Percentiles rank a stretch among this genome's conserved stretches.
Conservation (phyloP, 2,888 invertebrate genomes). For the Abscondita cerata region DNA sequence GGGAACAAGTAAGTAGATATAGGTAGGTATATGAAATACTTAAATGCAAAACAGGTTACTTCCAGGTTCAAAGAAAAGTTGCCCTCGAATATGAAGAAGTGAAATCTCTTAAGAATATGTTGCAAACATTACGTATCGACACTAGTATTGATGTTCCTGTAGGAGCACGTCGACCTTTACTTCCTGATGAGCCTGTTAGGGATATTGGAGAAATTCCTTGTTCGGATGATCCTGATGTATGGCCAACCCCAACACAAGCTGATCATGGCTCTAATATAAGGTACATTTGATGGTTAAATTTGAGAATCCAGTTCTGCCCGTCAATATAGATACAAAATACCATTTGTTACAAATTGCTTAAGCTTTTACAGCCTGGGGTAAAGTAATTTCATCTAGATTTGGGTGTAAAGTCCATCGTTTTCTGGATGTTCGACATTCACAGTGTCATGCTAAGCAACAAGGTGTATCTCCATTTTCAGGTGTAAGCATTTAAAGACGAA, state of each 20-base stretch:
- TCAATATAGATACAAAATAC: too few species aligned
- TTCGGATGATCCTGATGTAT: constrained; percentile 75
- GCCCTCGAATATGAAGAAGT: constrained; percentile 89
- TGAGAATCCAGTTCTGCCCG: too few species aligned
- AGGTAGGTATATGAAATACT: constrained; percentile 70
- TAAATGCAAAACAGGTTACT: background rate
- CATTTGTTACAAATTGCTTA: too few species aligned
- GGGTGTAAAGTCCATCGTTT: too few species aligned
- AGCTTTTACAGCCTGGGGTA: too few species aligned
- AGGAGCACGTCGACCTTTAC: constrained; percentile 54
- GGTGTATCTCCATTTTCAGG: too few species aligned
- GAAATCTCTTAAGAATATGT: too few species aligned
- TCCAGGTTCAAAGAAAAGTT: constrained; percentile 86
- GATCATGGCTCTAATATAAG: constrained; percentile 66
- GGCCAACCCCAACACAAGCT: constrained; percentile 84
- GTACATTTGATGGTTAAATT: too few species aligned
- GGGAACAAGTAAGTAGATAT: constrained; percentile 75
- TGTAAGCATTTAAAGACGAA: too few species aligned
- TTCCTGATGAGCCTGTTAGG: constrained; percentile 59
- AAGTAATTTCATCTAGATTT: too few species aligned
- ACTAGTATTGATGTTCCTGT: constrained; percentile 62
- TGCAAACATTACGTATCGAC: constrained; percentile 79
- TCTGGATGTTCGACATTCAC: too few species aligned
- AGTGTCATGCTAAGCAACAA: too few species aligned
- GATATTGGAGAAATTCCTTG: constrained; percentile 82